These are phyloP conservation scores for Thunnus thynnus DNA, from an alignment of 2,113 vertebrate species.

Conservation along the genomic window DNA sequence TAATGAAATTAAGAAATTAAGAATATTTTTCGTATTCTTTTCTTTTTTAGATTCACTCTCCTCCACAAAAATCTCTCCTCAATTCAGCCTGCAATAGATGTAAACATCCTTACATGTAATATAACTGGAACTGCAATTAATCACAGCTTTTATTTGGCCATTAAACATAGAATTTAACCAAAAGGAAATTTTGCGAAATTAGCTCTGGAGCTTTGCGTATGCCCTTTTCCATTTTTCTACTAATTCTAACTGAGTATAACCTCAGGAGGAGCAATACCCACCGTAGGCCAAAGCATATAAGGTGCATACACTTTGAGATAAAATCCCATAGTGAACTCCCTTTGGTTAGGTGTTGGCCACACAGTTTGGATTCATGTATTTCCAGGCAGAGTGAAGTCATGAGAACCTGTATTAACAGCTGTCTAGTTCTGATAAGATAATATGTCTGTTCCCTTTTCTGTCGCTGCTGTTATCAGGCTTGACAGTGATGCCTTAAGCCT, in stretches of 20 bases:
- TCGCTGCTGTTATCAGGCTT: constrained; percentile 14
- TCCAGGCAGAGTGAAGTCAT: constrained; percentile 39
- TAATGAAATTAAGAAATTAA: background rate
- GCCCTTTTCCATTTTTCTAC: background rate
- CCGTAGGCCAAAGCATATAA: background rate
- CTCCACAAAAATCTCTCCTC: background rate
- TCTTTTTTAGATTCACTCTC: too few relatives aligned
- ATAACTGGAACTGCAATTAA: background rate
- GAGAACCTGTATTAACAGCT: constrained; percentile 36
- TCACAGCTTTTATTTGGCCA: background rate
- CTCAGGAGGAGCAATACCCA: constrained; percentile 3
- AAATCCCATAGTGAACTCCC: constrained; percentile 25
- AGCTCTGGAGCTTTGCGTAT: background rate
- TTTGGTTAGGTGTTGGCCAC: constrained; percentile 31
- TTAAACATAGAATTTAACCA: background rate
- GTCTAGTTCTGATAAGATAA: constrained; percentile 50
- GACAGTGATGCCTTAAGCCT: constrained; percentile 38
- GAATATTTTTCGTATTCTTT: background rate
- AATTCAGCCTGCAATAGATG: background rate
- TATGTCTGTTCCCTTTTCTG: constrained; percentile 7
- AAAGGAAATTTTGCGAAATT: background rate
- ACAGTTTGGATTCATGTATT: constrained; percentile 8
- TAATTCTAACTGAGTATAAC: background rate
- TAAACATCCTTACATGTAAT: background rate
- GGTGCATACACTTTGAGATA: constrained; percentile 6